A percentile compares a stretch with the other conserved stretches of the same genome.
Conservation (phyloP, 2,113 vertebrate species). For the Tauraco erythrolophus region DNA sequence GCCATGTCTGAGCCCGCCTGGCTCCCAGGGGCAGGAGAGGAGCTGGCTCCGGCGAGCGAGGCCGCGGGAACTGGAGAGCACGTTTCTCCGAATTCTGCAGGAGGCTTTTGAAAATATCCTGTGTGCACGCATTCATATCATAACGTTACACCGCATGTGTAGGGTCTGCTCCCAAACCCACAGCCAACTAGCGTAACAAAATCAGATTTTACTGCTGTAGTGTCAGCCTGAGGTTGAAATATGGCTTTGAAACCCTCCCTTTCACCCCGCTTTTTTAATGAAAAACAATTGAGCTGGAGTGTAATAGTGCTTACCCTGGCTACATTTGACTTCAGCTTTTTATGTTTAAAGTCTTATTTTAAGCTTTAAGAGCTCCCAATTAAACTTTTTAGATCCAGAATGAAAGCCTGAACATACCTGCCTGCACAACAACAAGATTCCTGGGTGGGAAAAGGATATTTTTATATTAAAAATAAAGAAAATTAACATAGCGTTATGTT, state of each 20-base stretch:
- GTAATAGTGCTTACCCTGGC: conserved; percentile 59
- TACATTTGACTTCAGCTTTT: conserved; percentile 51
- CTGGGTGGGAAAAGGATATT: conserved; percentile 25
- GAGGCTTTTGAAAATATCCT: conserved; percentile 46
- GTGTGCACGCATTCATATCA: conserved; percentile 25
- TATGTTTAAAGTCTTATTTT: conserved; percentile 63
- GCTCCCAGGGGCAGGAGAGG: conserved; percentile 7
- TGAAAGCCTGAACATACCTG: conserved; percentile 37
- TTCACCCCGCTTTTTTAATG: conserved; percentile 54
- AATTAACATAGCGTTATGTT: not conserved
- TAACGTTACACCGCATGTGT: conserved; percentile 12
- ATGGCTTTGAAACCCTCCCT: conserved; percentile 62
- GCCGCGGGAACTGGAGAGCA: not conserved
- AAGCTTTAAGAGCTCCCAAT: conserved; percentile 51
- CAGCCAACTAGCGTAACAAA: conserved; percentile 65
- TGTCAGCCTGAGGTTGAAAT: conserved; percentile 69
- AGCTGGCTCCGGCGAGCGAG: not conserved
- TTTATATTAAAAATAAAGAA: not conserved
- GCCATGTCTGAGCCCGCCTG: not conserved
- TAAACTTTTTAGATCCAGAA: conserved; percentile 37
- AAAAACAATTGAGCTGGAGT: conserved; percentile 52
- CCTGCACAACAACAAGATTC: conserved; percentile 21
- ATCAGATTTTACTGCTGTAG: conserved; percentile 62
- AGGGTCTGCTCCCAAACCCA: conserved; percentile 61
- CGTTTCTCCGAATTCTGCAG: not conserved